These are phyloP conservation scores for Rattus rattus DNA, from an alignment of 2,113 vertebrate species.

Conservation along the genomic window DNA sequence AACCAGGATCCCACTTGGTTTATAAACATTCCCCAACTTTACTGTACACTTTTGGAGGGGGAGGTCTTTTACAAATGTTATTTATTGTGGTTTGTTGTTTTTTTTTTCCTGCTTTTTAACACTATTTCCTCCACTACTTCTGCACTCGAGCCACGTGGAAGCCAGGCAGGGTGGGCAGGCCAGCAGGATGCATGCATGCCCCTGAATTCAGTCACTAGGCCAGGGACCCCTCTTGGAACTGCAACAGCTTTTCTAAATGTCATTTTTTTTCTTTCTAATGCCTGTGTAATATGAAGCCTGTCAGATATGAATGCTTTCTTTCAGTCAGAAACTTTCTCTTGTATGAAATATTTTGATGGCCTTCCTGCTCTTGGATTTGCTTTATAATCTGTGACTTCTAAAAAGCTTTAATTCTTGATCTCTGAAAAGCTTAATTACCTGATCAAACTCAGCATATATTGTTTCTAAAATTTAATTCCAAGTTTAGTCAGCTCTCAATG, in stretches of 20 bases:
- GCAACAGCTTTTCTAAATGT: background rate
- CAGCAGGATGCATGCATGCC: fast-evolving
- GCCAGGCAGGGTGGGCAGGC: background rate
- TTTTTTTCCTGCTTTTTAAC: background rate
- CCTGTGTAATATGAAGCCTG: conserved; percentile 1
- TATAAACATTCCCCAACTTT: background rate
- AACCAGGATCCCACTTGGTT: background rate
- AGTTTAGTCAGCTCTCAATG: background rate
- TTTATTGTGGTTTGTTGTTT: background rate
- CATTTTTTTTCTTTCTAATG: background rate
- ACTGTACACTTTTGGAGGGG: background rate
- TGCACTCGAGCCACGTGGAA: background rate
- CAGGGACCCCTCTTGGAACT: background rate
- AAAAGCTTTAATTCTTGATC: background rate
- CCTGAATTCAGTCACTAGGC: fast-evolving
- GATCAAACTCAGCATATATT: background rate
- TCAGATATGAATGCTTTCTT: background rate
- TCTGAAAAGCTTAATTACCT: background rate
- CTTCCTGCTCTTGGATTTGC: conserved; percentile 1
- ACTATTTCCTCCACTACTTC: background rate
- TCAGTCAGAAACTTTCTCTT: conserved; percentile 3
- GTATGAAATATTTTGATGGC: background rate
- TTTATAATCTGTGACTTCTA: conserved; percentile 6
- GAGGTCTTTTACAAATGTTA: background rate
- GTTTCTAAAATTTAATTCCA: conserved; percentile 2